These are phyloP conservation scores for Notarius quadriscutis DNA, from an alignment of 2,113 vertebrate genomes.

Conservation along the genomic window DNA sequence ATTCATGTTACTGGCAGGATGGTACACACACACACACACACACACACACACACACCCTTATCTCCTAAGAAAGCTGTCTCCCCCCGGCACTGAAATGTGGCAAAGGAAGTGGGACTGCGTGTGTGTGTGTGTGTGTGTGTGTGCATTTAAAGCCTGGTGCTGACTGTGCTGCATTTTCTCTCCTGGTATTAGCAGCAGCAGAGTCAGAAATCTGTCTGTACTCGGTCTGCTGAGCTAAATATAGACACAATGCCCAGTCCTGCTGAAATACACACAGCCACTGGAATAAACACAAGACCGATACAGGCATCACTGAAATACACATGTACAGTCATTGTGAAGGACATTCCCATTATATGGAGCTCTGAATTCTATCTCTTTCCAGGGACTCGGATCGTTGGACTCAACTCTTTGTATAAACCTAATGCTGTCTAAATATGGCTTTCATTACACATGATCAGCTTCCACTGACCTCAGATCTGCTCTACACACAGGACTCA, in stretches of 20 bases:
- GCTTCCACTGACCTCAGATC: background rate
- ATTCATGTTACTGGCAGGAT: background rate
- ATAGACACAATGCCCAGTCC: conserved; percentile 4
- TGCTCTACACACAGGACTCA: background rate
- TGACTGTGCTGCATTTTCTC: conserved; percentile 7
- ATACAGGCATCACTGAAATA: background rate
- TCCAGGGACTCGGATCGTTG: no score
- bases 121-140: conserved; percentile 4
- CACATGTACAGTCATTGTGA: background rate
- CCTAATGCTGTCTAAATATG: background rate
- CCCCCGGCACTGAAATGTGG: conserved; percentile 14
- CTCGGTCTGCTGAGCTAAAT: conserved; percentile 9
- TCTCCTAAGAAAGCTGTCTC: conserved; percentile 16
- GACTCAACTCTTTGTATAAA: no score
- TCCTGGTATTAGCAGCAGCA: background rate
- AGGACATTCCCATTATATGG: no score
- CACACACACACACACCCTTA: background rate
- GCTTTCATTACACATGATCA: background rate
- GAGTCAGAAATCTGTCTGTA: conserved; percentile 1
- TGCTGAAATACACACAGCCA: background rate
- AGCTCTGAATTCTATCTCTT: no score
- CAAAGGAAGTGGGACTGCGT: conserved; percentile 13
- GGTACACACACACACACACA: background rate
- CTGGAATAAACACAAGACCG: background rate
- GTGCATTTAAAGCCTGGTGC: background rate